Conservation (phyloP, 2,888 invertebrate species). For the Dolomedes plantarius region DNA sequence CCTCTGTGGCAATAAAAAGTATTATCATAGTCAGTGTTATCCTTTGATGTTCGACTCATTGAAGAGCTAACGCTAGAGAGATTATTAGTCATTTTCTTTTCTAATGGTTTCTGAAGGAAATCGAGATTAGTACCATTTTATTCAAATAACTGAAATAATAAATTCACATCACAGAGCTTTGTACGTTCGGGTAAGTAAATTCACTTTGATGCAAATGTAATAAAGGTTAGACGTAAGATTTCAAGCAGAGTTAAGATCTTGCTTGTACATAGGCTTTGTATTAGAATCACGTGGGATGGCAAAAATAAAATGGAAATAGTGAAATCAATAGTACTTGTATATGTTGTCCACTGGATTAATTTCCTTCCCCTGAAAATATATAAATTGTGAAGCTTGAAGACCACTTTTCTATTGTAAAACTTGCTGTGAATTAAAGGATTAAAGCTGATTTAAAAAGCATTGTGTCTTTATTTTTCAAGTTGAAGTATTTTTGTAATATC, state of each 20-base stretch:
- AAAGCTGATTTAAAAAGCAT: constrained; percentile 25
- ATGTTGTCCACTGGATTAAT: constrained; percentile 56
- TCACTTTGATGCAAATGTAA: constrained; percentile 45
- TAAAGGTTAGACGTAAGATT: constrained; percentile 43
- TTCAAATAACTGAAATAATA: constrained; percentile 23
- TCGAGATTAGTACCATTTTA: constrained; percentile 31
- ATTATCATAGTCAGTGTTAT: constrained; percentile 43
- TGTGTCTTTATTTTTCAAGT: constrained; percentile 6
- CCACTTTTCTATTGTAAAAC: constrained; percentile 66
- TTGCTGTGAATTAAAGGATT: constrained; percentile 65
- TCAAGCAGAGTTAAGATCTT: constrained; percentile 60
- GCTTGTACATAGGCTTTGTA: constrained; percentile 72
- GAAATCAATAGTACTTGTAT: constrained; percentile 53
- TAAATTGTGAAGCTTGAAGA: constrained; percentile 49
- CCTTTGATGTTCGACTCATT: constrained; percentile 38
- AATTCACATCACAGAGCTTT: constrained; percentile 55
- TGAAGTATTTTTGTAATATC: background rate
- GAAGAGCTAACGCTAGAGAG: constrained; percentile 23
- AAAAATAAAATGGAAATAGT: constrained; percentile 57
- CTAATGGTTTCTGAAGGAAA: constrained; percentile 33
- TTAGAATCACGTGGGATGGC: constrained; percentile 72
- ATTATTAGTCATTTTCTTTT: constrained; percentile 56
- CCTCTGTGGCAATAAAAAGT: constrained; percentile 32
- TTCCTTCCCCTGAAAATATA: constrained; percentile 40
- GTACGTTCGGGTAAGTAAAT: constrained; percentile 53